Conservation (phyloP, 2,888 invertebrate genomes). For the Hylaea fasciaria region DNA sequence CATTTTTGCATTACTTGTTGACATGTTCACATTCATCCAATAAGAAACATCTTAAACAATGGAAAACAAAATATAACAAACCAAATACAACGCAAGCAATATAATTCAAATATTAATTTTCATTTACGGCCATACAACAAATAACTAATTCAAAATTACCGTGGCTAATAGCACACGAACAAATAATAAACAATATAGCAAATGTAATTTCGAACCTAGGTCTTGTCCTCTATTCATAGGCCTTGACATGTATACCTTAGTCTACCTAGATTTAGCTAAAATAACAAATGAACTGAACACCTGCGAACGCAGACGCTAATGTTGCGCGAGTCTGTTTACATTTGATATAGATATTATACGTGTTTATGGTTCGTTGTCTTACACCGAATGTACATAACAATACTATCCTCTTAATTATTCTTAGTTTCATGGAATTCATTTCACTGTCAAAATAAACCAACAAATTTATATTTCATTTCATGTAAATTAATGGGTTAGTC, state of each 20-base stretch:
- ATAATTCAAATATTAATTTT: slow-evolving; percentile 13
- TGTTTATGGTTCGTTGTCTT: neutral
- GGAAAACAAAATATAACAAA: too few species aligned
- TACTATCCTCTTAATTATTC: too few species aligned
- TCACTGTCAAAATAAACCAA: too few species aligned
- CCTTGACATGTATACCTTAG: slow-evolving; percentile 39
- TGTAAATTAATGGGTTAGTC: too few species aligned
- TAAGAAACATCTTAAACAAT: too few species aligned
- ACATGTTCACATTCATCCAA: too few species aligned
- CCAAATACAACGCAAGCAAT: neutral
- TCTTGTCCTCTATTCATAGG: slow-evolving; percentile 40
- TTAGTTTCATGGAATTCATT: too few species aligned
- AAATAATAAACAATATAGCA: slow-evolving; percentile 39
- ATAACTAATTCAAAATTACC: slow-evolving; percentile 33
- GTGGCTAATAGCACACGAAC: slow-evolving; percentile 33
- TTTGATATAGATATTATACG: slow-evolving; percentile 14
- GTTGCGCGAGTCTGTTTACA: slow-evolving; percentile 34
- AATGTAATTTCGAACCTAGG: slow-evolving; percentile 41
- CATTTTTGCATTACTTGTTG: too few species aligned
- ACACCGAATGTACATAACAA: too few species aligned
- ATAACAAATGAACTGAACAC: slow-evolving; percentile 41
- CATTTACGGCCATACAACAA: slow-evolving; percentile 10
- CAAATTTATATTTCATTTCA: too few species aligned
- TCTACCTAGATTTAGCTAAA: slow-evolving; percentile 29
- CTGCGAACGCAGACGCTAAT: slow-evolving; percentile 34